These are phyloP conservation scores for Stomatorhinus walkeri DNA, from an alignment of 2,797 vertebrate genomes.

Conservation along the genomic window DNA sequence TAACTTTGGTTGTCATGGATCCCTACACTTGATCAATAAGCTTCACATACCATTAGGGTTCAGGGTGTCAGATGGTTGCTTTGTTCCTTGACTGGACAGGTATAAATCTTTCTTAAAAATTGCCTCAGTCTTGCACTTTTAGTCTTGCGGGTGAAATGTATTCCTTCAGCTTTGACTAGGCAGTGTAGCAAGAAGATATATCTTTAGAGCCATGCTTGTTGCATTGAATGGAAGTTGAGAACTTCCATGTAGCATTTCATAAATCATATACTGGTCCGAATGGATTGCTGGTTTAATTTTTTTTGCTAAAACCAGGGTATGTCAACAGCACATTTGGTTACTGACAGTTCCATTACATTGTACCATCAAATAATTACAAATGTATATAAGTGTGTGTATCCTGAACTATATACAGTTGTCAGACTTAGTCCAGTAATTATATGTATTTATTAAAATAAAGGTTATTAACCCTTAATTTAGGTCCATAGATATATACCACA, in stretches of 20 bases:
- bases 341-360: slow-evolving; percentile 53
- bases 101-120: slow-evolving; percentile 80
- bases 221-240: slow-evolving; percentile 71
- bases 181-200: slow-evolving; percentile 59
- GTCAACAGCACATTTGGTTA: slow-evolving; percentile 70
- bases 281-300: slow-evolving; percentile 69
- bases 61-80: slow-evolving; percentile 63
- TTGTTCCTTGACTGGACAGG: slow-evolving; percentile 65
- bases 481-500: not conserved
- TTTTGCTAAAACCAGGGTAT: slow-evolving; percentile 64
- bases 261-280: slow-evolving; percentile 71
- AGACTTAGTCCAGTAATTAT: not conserved
- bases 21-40: slow-evolving; percentile 81
- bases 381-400: not conserved
- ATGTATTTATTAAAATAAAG: not conserved
- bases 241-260: slow-evolving; percentile 70
- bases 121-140: slow-evolving; percentile 67
- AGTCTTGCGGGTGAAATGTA: slow-evolving; percentile 60
- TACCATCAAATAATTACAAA: slow-evolving; percentile 11
- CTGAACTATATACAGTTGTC: not conserved
- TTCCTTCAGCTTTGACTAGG: slow-evolving; percentile 57
- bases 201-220: slow-evolving; percentile 64
- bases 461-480: not conserved
- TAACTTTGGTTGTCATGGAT: slow-evolving; percentile 81
- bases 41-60: slow-evolving; percentile 82